Conservation (phyloP, 2,113 vertebrate species). For the Tyto alba region DNA sequence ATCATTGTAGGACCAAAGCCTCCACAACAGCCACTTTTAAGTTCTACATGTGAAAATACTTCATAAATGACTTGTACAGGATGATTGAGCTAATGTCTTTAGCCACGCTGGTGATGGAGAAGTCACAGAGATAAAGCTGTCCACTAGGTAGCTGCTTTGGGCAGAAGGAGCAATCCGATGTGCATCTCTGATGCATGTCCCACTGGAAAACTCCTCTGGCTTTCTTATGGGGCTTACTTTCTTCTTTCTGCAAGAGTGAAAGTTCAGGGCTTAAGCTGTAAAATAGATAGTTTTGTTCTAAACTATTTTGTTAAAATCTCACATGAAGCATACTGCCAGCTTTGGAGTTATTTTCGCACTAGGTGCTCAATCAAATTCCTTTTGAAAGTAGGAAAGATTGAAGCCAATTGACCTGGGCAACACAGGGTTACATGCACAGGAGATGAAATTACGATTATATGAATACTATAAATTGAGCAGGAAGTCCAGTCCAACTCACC, state of each 20-base stretch:
- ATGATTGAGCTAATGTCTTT: neutral
- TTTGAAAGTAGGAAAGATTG: neutral
- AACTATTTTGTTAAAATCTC: neutral
- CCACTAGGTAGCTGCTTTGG: neutral
- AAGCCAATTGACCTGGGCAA: neutral
- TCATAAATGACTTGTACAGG: neutral
- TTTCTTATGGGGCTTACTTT: neutral
- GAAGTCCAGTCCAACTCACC: neutral
- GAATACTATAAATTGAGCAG: neutral
- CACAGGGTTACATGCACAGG: neutral
- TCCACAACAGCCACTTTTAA: neutral
- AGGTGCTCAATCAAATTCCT: neutral
- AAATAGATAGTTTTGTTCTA: neutral
- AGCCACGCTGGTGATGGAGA: neutral
- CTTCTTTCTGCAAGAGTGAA: neutral
- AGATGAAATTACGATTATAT: neutral
- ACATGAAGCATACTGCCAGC: neutral
- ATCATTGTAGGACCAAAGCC: neutral
- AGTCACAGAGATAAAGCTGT: neutral
- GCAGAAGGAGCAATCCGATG: neutral
- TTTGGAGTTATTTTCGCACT: neutral
- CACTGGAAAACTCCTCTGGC: neutral
- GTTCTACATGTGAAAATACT: neutral
- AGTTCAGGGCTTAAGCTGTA: neutral
- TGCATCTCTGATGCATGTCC: neutral